Evolutionary conservation across 2,797 vertebrate species (phyloP), one percentile per base, ranked within the genome.

Genomic region (Harpagifer antarcticus): DNA sequence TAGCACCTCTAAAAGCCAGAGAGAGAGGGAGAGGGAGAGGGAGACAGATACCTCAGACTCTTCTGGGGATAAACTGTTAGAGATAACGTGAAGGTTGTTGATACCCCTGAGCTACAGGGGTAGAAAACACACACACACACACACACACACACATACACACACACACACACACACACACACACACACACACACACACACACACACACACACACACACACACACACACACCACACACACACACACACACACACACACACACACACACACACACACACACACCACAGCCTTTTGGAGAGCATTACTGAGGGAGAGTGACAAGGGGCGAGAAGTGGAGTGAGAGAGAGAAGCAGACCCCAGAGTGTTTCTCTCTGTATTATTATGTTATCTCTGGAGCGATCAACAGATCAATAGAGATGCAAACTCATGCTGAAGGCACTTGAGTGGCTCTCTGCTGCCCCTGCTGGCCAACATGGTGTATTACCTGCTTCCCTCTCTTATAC

Each of bases 361-460:
- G 79, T 83, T 85, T 81, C 48, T 73, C 88, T 85, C 71, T 78
- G 74, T 86, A 84, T 83, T 88, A 71, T 0, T 54, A 31, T 27
- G 17, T 37, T 37, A 37, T 56, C 53, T 47, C 81, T 72, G 52
- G 82, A 73, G 17, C 47, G 42, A 71, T 81, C 63, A 67, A 60
- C 78, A 87, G 88, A 94, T 92, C 88, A 88, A 84, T 68, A 84
- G 68, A 84, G 85, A 86, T 70, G 59, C 62, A 83, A 73, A 69
- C 70, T 86, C 76, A 86, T 86, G 86, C 74, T 12, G 27, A 54
- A 78, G 78, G 15, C 60, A 76, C 66, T 47, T 52, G 48, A 14
- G 66, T n/a, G n/a, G 56, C 65, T 82, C 54, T 68, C 55, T 82
- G 76, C 50, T 77, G 48, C 61, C 62, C 33, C 48, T 59, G 52